A percentile compares a stretch with the other conserved stretches of the same genome.
Conservation (phyloP, 2,113 vertebrate genomes). For the Chlorodrepanis virens region DNA sequence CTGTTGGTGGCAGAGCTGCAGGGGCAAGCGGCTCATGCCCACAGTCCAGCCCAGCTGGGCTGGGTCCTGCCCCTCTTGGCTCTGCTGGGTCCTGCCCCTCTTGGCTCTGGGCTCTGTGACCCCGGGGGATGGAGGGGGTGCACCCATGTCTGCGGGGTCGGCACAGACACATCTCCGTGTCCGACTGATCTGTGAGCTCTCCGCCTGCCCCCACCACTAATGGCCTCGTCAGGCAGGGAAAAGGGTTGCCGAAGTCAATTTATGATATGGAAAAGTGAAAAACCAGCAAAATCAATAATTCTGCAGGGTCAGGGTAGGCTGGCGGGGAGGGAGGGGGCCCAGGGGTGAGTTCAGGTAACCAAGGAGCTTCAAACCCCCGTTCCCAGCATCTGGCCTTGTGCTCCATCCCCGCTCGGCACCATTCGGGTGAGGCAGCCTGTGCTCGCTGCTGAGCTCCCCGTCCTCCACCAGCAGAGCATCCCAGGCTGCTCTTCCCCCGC, state of each 20-base stretch:
- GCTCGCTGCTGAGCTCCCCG: not conserved
- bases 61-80: fast-evolving
- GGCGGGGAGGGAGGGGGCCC: no score
- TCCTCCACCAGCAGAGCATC: not conserved
- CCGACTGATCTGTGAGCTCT: not conserved
- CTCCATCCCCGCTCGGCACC: not conserved
- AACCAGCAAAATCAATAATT: not conserved
- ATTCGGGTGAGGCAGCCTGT: not conserved
- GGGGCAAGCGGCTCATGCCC: fast-evolving
- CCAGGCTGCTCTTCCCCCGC: fast-evolving
- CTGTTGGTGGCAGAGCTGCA: fast-evolving
- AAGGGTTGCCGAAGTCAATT: constrained; percentile 12
- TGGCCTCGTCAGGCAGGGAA: constrained; percentile 46
- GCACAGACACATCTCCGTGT: not conserved
- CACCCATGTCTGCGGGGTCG: fast-evolving
- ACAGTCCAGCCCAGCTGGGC: not conserved
- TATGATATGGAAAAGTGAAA: not conserved
- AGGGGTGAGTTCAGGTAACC: not conserved
- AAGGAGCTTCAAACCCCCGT: not conserved
- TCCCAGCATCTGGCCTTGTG: not conserved
- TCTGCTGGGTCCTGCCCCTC: not conserved
- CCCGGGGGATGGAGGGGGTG: not conserved
- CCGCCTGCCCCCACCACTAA: not conserved
- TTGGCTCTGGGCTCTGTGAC: not conserved
- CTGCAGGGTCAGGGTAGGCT: not conserved